These are phyloP conservation scores for Rallus limicola DNA, from an alignment of 2,113 vertebrate species.

Conservation along the genomic window DNA sequence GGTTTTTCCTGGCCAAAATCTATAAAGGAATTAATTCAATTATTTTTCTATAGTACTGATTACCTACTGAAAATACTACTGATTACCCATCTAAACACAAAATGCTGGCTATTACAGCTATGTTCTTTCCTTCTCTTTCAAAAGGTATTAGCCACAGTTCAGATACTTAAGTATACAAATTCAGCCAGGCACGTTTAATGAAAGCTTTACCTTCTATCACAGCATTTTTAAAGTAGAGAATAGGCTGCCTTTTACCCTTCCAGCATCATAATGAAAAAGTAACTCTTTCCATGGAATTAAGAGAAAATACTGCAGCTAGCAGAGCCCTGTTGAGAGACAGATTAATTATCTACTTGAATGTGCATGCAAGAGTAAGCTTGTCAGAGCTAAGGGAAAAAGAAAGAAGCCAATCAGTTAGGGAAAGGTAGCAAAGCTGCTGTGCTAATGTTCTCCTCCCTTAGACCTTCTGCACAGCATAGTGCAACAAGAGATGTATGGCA, in stretches of 20 bases:
- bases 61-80: background rate
- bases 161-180: background rate
- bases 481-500: background rate
- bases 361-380: background rate
- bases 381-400: background rate
- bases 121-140: background rate
- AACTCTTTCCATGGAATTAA: background rate
- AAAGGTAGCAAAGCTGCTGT: background rate
- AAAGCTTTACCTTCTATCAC: slow-evolving; percentile 21
- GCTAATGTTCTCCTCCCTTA: background rate
- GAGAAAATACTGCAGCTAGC: slow-evolving; percentile 11
- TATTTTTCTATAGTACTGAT: background rate
- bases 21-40: background rate
- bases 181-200: slow-evolving; percentile 34
- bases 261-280: background rate
- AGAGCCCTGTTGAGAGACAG: slow-evolving; percentile 1
- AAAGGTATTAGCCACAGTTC: slow-evolving; percentile 27
- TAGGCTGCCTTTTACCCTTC: slow-evolving; percentile 22
- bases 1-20: background rate
- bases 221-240: background rate
- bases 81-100: background rate
- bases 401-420: background rate
- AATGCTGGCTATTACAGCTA: background rate
- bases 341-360: background rate
- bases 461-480: background rate